phyloP scores from a whole-genome alignment of 2,113 vertebrate genomes.

The Passer domesticus region DNA sequence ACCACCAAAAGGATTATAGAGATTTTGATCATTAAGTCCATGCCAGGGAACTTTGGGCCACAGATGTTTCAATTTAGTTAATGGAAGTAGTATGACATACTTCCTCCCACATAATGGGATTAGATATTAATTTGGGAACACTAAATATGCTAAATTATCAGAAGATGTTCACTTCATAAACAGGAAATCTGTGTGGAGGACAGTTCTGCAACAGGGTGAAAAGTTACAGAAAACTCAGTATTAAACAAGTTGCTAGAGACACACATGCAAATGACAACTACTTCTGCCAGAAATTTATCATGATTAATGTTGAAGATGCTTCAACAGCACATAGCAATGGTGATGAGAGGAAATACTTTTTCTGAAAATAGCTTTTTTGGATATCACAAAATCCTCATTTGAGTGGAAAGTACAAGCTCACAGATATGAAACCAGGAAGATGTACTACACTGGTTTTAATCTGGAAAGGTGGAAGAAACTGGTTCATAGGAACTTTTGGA shows the following conservation, averaged over 20 bases:
- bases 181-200: not conserved
- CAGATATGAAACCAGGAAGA: not conserved
- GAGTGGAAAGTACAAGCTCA: not conserved
- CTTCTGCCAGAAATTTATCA: not conserved
- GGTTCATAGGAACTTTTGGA: not conserved
- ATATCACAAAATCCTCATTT: not conserved
- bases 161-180: not conserved
- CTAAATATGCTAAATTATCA: not conserved
- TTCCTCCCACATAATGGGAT: constrained; percentile 6
- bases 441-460: not conserved
- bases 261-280: not conserved
- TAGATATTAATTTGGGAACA: not conserved
- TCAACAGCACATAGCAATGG: not conserved
- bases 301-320: not conserved
- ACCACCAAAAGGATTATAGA: not conserved
- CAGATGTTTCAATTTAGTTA: constrained; percentile 25
- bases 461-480: not conserved
- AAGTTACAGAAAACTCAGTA: not conserved
- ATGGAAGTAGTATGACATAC: constrained; percentile 14
- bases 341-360: not conserved
- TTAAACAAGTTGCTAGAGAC: not conserved
- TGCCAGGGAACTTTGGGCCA: not conserved
- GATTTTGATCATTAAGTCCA: not conserved
- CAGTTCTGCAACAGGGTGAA: not conserved
- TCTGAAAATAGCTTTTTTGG: not conserved